Evolutionary conservation across 2,113 vertebrate genomes (phyloP).

Genomic region (Ornithorhynchus anatinus): DNA sequence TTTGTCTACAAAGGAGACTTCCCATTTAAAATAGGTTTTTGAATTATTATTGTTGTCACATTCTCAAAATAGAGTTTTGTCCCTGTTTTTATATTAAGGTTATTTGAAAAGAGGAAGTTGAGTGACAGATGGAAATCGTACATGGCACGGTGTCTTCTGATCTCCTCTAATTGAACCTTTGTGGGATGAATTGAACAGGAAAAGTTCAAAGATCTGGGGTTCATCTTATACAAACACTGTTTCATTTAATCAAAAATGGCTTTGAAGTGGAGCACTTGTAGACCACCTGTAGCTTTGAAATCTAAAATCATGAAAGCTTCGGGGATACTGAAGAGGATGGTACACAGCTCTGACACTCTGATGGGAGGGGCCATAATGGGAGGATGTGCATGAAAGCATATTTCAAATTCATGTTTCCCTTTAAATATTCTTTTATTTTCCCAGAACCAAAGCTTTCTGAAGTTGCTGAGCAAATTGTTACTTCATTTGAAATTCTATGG

Average conservation of each 20-base stretch:
- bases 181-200: constrained; percentile 74
- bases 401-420: constrained; percentile 68
- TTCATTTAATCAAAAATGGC: constrained; percentile 76
- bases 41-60: constrained; percentile 54
- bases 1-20: constrained; percentile 3
- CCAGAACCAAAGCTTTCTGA: constrained; percentile 10
- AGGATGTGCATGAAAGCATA: constrained; percentile 43
- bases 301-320: constrained; percentile 73
- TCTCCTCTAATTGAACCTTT: constrained; percentile 87
- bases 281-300: constrained; percentile 88
- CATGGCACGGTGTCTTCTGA: constrained; percentile 68
- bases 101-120: constrained; percentile 67
- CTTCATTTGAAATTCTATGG: neutral
- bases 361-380: constrained; percentile 46
- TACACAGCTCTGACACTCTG: constrained; percentile 30
- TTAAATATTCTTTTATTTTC: constrained; percentile 43
- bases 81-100: constrained; percentile 58
- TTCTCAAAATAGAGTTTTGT: constrained; percentile 68
- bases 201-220: constrained; percentile 84
- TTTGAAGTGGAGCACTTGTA: constrained; percentile 87
- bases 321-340: constrained; percentile 43
- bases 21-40: constrained; percentile 59
- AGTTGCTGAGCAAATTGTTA: constrained; percentile 30
- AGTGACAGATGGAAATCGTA: constrained; percentile 67
- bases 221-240: constrained; percentile 75